A percentile compares a stretch with the other conserved stretches of the same genome.
Evolutionary conservation across 2,888 invertebrate species (phyloP).

Genomic region (Eilema sororculum): DNA sequence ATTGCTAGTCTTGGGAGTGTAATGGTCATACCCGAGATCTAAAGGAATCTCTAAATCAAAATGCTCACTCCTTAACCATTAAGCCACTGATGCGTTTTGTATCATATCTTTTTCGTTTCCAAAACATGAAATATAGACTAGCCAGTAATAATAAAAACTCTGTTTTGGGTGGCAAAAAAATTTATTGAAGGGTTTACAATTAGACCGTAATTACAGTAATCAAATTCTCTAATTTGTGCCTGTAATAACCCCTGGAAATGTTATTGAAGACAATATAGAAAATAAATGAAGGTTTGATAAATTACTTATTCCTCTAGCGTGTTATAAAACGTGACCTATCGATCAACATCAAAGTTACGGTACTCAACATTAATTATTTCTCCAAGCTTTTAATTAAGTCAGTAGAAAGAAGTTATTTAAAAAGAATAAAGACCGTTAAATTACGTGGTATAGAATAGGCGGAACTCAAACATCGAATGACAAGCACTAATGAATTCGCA

Average conservation of each 20-base stretch:
- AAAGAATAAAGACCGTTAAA: constrained; percentile 10
- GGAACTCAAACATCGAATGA: constrained; percentile 8
- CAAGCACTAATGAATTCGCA: constrained; percentile 34
- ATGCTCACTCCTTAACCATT: too few relatives aligned
- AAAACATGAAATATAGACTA: too few relatives aligned
- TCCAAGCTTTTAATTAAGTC: constrained; percentile 1
- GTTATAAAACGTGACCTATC: not conserved
- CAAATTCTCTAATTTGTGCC: not conserved
- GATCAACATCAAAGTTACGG: not conserved
- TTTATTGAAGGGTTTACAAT: too few relatives aligned
- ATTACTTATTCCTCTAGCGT: not conserved
- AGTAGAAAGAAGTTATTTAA: constrained; percentile 8
- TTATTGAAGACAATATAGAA: not conserved
- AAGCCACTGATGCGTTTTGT: too few relatives aligned
- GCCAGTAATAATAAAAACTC: too few relatives aligned
- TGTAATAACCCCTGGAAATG: not conserved
- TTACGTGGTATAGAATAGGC: constrained; percentile 26
- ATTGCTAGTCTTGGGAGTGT: too few relatives aligned
- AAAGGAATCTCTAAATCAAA: too few relatives aligned
- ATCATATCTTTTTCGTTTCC: not conserved
- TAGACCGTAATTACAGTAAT: not conserved
- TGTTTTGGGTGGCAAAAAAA: too few relatives aligned
- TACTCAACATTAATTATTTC: not conserved
- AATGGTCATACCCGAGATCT: too few relatives aligned
- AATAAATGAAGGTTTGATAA: not conserved